These are phyloP conservation scores for Cotesia typhae DNA, from an alignment of 1,140 invertebrate genomes.

Conservation along the genomic window DNA sequence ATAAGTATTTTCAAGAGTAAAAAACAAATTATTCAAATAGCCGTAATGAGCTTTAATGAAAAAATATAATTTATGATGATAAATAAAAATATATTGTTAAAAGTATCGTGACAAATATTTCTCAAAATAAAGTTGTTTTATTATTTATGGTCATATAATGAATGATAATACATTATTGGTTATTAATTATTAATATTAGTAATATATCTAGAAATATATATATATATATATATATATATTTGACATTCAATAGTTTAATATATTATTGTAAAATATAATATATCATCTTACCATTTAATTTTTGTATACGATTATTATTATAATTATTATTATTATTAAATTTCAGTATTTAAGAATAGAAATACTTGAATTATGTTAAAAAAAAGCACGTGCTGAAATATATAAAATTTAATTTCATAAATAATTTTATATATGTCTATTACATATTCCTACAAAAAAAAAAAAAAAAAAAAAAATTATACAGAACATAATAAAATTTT, in stretches of 20 bases:
- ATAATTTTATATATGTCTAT: conserved; percentile 20
- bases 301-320: conserved; percentile 4
- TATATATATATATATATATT: too few species aligned
- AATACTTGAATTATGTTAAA: conserved; percentile 18
- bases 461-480: too few species aligned
- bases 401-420: conserved; percentile 29
- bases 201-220: too few species aligned
- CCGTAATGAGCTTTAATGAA: too few species aligned
- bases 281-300: background rate
- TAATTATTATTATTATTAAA: background rate
- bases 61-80: too few species aligned
- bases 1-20: too few species aligned
- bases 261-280: background rate
- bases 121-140: background rate
- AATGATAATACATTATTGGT: too few species aligned
- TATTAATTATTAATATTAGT: too few species aligned
- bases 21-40: too few species aligned
- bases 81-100: conserved; percentile 1
- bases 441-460: background rate
- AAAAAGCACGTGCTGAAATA: background rate
- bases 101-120: conserved; percentile 2
- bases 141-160: background rate
- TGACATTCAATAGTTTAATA: background rate
- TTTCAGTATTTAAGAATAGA: conserved; percentile 12
- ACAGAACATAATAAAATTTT: too few species aligned